phyloP scores from a whole-genome alignment of 2,113 vertebrate genomes.

The Deroptyus accipitrinus region DNA sequence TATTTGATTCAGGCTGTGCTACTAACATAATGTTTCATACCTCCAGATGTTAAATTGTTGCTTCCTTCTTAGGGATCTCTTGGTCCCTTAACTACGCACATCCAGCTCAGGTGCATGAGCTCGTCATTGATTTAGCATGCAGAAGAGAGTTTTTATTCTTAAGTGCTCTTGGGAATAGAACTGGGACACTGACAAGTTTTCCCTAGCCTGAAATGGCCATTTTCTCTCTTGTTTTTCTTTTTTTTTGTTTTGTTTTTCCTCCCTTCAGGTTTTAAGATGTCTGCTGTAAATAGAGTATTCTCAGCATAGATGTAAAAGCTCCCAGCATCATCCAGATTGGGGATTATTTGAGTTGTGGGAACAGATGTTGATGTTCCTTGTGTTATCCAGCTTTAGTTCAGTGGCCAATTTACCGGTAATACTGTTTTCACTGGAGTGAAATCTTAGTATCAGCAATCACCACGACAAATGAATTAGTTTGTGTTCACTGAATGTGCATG shows the following conservation, averaged over 20 bases:
- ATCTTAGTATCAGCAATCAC: not conserved
- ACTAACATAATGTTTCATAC: not conserved
- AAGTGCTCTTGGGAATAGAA: not conserved
- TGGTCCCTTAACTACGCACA: not conserved
- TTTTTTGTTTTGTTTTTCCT: fast-evolving
- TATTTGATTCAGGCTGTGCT: fast-evolving
- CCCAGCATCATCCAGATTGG: not conserved
- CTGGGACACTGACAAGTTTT: not conserved
- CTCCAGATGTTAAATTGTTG: not conserved
- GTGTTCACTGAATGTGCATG: not conserved
- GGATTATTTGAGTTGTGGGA: not conserved
- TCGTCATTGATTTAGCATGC: not conserved
- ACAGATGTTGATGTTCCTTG: not conserved
- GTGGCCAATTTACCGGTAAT: not conserved
- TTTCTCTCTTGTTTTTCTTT: not conserved
- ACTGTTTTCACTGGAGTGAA: not conserved
- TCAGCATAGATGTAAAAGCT: not conserved
- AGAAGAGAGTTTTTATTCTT: not conserved
- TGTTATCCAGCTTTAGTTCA: not conserved
- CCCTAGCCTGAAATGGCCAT: not conserved
- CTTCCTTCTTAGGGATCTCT: not conserved
- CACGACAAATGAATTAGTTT: not conserved
- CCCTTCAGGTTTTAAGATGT: not conserved
- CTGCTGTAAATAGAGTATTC: not conserved
- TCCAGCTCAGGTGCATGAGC: not conserved